Evolutionary conservation across 1,140 invertebrate species (phyloP).

Genomic region (Cotesia vestalis): DNA sequence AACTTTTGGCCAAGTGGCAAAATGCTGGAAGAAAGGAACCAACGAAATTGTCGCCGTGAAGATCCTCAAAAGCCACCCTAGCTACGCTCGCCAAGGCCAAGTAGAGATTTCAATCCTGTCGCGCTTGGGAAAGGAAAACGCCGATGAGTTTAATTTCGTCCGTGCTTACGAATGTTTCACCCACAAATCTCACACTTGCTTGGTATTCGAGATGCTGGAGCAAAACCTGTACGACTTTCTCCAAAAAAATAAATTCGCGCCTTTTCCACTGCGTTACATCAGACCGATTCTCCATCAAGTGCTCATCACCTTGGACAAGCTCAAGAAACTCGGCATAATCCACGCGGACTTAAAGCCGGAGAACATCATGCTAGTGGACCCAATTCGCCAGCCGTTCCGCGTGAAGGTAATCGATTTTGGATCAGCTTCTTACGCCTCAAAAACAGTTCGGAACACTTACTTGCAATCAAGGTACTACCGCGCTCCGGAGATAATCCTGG

Average conservation of each 20-base stretch:
- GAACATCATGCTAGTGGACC: slow-evolving; percentile 99
- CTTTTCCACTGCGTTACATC: slow-evolving; percentile 97
- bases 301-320: slow-evolving; percentile 95
- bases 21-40: no score
- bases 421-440: slow-evolving; percentile 97
- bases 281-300: slow-evolving; percentile 99
- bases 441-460: slow-evolving; percentile 99
- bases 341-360: slow-evolving; percentile 99
- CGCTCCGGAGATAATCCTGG: slow-evolving; percentile 98
- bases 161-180: slow-evolving; percentile 99
- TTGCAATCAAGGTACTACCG: slow-evolving; percentile 98
- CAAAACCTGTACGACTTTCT: slow-evolving; percentile 99
- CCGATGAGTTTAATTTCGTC: slow-evolving; percentile 99
- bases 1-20: no score
- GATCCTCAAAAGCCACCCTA: no score
- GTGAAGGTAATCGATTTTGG: slow-evolving; percentile 99
- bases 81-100: no score
- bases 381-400: slow-evolving; percentile 94
- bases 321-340: slow-evolving; percentile 98
- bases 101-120: slow-evolving; percentile 86
- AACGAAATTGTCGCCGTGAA: no score
- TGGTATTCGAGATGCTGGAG: slow-evolving; percentile 99
- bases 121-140: slow-evolving; percentile 97
- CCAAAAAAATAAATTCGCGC: slow-evolving; percentile 99
- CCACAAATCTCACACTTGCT: slow-evolving; percentile 99